Evolutionary conservation across 1,140 invertebrate genomes (phyloP).

Genomic region (Apolygus lucorum): DNA sequence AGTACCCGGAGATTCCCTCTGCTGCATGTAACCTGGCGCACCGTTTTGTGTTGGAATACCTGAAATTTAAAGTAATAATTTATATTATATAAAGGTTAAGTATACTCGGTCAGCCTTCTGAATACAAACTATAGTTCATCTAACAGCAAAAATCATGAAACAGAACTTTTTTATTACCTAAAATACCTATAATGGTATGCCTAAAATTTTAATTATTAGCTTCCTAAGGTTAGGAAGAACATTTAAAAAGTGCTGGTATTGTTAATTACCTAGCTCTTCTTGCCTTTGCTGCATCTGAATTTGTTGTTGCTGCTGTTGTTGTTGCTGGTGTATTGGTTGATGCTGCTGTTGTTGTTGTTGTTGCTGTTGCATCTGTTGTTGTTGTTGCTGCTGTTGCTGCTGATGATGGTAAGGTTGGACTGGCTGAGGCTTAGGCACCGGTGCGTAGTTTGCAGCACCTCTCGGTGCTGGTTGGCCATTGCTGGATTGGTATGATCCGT

Average conservation of each 20-base stretch:
- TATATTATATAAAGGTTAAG: no score
- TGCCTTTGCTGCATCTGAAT: constrained; percentile 14
- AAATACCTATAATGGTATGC: no score
- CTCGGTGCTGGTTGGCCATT: constrained; percentile 16
- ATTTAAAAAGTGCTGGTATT: no score
- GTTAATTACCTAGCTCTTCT: constrained; percentile 23
- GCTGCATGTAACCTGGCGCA: constrained; percentile 22
- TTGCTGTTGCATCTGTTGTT: constrained; percentile 19
- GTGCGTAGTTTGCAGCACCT: constrained; percentile 25
- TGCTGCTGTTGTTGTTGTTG: constrained; percentile 19
- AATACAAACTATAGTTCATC: no score
- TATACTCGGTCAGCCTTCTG: no score
- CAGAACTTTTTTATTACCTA: no score
- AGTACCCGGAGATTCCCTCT: constrained; percentile 14
- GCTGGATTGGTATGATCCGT: constrained; percentile 26
- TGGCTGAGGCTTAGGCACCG: constrained; percentile 21
- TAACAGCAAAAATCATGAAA: no score
- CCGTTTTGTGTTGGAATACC: constrained; percentile 22
- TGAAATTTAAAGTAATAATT: neutral
- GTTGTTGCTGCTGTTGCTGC: constrained; percentile 22
- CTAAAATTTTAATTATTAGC: no score
- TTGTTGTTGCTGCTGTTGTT: constrained; percentile 22
- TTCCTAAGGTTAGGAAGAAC: no score
- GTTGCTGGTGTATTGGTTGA: constrained; percentile 20
- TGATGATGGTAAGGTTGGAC: neutral